Evolutionary conservation across 1,140 invertebrate species (phyloP), one percentile per base, ranked within the genome.

Genomic region (Brachionus asplanchnoidis): DNA sequence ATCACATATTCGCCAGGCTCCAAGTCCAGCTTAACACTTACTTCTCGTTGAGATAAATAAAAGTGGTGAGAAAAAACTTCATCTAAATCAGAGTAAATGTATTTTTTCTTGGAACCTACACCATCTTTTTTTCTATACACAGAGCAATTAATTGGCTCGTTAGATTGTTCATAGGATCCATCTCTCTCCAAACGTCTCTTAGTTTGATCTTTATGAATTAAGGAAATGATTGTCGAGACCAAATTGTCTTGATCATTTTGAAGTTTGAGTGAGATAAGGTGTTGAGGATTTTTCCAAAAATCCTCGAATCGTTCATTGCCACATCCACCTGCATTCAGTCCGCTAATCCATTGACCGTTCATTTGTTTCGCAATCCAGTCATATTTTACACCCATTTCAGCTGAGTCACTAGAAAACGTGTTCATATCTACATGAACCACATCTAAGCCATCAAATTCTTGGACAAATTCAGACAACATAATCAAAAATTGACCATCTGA

Each of bases 1-100:
- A 94, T 87, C 23, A 93, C 89, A 88, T 93, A 93, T n/a, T 90
- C 87, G 23, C 93, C 93, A 44, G 89, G 89, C 3, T 88, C 23
- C 23, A 90, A 84, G 65, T 88, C 87, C 86, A 89, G 88, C 23
- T 88, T 85, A 12, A 86, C 87, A 68, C 88, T 89, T 4, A 89
- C 87, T 86, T 90, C 89, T 11, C 89, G 85, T 70, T 87, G 87
- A 83, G 89, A 88, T 12, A 89, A 87, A 85, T 88, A 89, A 28
- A 87, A 84, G 12, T 88, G 88, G 12, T 87, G 88, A 84, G 87
- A 88, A 20, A 86, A 88, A 68, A 78, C 28, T 66, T 68, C 17
- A 7, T 78, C 42, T 2, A 85, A 17, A 32, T 85, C 50, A 26
- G 40, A 32, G 36, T 46, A 85, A 50, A 17, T 44, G 17, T 65